Conservation (phyloP, 2,797 vertebrate species). For the Myotis daubentonii region DNA sequence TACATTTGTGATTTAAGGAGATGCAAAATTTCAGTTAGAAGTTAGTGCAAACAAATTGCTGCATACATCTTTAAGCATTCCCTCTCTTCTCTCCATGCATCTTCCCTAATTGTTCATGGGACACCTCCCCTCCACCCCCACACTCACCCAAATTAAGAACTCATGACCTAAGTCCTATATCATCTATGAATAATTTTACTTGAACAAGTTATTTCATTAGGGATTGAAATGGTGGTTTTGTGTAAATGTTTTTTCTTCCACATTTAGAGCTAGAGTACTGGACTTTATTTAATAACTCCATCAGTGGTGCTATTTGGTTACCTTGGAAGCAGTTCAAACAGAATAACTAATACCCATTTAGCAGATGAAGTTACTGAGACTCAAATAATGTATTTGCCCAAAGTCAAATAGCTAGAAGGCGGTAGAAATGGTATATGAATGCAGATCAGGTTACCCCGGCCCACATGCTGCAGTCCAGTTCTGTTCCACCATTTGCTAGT, state of each 20-base stretch:
- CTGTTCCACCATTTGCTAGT: not conserved
- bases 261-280: not conserved
- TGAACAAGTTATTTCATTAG: not conserved
- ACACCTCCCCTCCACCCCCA: accelerated
- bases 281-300: not conserved
- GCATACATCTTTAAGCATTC: not conserved
- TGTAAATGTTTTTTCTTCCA: not conserved
- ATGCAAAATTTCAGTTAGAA: not conserved
- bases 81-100: not conserved
- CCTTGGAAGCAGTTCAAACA: not conserved
- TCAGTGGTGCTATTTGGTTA: not conserved
- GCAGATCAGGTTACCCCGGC: not conserved
- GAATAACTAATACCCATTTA: not conserved
- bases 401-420: not conserved
- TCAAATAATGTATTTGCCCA: not conserved
- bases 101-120: not conserved
- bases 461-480: not conserved
- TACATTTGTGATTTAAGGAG: not conserved
- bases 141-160: not conserved
- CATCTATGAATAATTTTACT: not conserved
- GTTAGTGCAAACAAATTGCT: not conserved
- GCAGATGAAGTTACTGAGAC: not conserved
- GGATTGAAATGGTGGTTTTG: not conserved
- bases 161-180: not conserved
- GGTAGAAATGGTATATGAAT: not conserved